phyloP scores from a whole-genome alignment of 2,113 vertebrate species.

The Lagopus muta region DNA sequence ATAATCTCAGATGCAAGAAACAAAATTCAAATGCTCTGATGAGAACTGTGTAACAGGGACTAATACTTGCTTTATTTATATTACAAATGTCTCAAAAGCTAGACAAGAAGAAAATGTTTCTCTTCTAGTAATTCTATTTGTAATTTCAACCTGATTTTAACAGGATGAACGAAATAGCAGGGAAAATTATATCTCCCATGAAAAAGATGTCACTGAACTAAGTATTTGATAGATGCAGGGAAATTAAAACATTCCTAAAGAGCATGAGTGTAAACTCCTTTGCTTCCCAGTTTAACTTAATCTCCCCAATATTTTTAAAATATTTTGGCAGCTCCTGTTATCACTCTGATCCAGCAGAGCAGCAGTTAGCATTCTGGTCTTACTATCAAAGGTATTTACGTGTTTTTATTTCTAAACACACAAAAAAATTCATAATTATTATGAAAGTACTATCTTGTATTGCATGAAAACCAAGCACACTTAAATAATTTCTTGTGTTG shows the following conservation, averaged over 20 bases:
- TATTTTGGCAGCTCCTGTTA: background rate
- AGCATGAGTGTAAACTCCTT: rapidly evolving
- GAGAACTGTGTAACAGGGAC: background rate
- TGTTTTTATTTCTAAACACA: background rate
- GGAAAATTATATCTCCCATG: background rate
- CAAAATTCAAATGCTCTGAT: background rate
- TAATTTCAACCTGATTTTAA: background rate
- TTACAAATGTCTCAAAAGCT: background rate
- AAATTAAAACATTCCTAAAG: background rate
- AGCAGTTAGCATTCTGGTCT: background rate
- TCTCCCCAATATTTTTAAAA: background rate
- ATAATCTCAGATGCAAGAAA: background rate
- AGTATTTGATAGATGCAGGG: background rate
- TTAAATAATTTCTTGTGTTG: background rate
- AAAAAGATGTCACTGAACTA: background rate
- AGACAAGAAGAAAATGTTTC: background rate
- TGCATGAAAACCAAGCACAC: background rate
- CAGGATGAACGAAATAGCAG: background rate
- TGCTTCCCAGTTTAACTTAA: background rate
- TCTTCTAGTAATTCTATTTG: background rate
- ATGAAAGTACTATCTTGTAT: background rate
- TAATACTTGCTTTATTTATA: background rate
- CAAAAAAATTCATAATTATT: background rate
- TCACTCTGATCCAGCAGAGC: background rate
- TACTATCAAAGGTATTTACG: background rate